Conservation (phyloP, 2,113 vertebrate species). For the Chaetodon trifascialis region DNA sequence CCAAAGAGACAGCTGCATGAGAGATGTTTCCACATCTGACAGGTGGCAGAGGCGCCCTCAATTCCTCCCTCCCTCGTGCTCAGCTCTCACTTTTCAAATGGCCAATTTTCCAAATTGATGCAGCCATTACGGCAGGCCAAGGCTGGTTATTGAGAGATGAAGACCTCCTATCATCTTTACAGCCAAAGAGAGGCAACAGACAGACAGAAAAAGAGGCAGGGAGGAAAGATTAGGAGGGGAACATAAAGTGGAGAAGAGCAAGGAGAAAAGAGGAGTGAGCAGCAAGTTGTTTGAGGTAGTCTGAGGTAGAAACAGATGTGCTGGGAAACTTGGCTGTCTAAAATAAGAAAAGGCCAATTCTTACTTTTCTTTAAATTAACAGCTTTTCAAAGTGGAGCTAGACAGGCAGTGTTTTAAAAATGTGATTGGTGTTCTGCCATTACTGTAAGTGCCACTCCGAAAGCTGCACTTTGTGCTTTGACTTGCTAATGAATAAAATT, state of each 20-base stretch:
- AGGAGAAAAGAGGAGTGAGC: not conserved
- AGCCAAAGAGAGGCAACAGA: not conserved
- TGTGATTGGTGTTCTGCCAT: constrained; percentile 26
- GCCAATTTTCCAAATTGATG: constrained; percentile 55
- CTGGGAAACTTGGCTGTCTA: not conserved
- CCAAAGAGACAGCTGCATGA: constrained; percentile 29
- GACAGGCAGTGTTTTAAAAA: constrained; percentile 11
- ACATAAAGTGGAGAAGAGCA: not conserved
- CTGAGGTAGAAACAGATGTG: not conserved
- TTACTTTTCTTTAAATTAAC: constrained; percentile 18
- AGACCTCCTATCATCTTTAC: constrained; percentile 37
- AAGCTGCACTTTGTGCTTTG: constrained; percentile 44
- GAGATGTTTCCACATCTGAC: constrained; percentile 27
- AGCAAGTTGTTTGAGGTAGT: not conserved
- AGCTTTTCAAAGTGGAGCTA: constrained; percentile 18
- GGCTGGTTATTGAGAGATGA: constrained; percentile 27
- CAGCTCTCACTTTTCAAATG: constrained; percentile 42
- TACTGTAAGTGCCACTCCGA: constrained; percentile 31
- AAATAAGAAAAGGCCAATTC: constrained; percentile 1
- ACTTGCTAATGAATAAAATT: constrained; percentile 18
- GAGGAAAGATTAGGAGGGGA: not conserved
- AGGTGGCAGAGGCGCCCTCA: constrained; percentile 28
- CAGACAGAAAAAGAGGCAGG: not conserved
- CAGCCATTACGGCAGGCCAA: constrained; percentile 31
- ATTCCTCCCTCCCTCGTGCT: not conserved